Evolutionary conservation across 2,797 vertebrate genomes (phyloP), one percentile per base, ranked within the genome.

Genomic region (Brachymystax lenok): DNA sequence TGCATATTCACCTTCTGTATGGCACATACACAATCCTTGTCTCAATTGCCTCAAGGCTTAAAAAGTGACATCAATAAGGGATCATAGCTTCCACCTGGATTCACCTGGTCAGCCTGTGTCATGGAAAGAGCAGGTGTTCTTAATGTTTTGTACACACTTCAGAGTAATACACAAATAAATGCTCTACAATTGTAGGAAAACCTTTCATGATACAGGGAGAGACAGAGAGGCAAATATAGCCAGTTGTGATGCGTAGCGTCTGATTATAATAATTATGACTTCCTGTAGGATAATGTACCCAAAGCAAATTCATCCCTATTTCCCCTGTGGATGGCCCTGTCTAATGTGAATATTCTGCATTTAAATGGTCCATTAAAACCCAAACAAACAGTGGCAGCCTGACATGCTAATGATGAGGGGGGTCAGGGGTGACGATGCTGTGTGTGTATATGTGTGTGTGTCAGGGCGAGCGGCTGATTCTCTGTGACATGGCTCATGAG

Each of bases 281-380:
- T 93, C 88, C 91, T 94, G 86, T 91, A 90, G 89, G 88, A 90
- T 92, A 91, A 92, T 92, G 89, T 88, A 93, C 90, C 52, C 52
- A 56, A 73, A 83, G 76, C 81, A 80, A 70, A 81, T 46, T 67
- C 74, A 56, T 64, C 78, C 66, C 68, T 19, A 70, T 78, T 71
- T 85, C 88, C 92, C 89, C 91, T 8, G 80, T 86, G 91, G 90
- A 91, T 78, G 85, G 84, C 85, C 90, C 88, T 90, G 87, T 90
- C 88, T 90, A 87, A 89, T 91, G 91, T 93, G 92, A 92, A 94
- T 94, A 93, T 94, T 94, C 89, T 92, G 92, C 90, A 94, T 94
- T 93, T 90, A 91, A 93, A 93, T 91, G 88, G 89, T 92, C 90
- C 90, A 93, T 93, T 93, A 92, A 91, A 93, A 90, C 88, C 85